A percentile compares a stretch with the other conserved stretches of the same genome.
These are phyloP conservation scores for Idaea straminata DNA, from an alignment of 2,888 invertebrate species.

Conservation along the genomic window DNA sequence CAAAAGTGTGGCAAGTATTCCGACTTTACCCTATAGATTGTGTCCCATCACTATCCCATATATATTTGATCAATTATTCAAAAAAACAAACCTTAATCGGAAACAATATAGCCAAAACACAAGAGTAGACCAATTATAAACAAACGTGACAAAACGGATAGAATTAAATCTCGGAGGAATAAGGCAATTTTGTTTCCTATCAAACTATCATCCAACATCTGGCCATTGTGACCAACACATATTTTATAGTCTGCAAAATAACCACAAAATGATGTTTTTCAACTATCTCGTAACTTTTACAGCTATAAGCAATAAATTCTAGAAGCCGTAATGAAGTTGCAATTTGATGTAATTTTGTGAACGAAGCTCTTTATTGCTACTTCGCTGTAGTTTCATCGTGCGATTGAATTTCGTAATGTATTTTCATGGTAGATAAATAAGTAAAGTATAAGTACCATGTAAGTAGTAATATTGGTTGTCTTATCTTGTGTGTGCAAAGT, in stretches of 20 bases:
- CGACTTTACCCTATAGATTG: no score
- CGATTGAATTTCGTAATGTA: slow-evolving; percentile 9
- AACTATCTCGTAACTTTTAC: slow-evolving; percentile 6
- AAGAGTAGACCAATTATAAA: no score
- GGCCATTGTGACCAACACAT: neutral
- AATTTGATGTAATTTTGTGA: slow-evolving; percentile 17
- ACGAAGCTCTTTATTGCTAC: neutral
- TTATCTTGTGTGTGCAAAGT: neutral
- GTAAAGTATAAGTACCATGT: neutral
- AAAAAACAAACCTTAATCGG: no score
- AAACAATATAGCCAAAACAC: no score
- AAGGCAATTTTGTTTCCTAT: no score
- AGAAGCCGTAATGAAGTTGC: slow-evolving; percentile 14
- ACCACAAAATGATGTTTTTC: neutral
- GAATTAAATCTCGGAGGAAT: no score
- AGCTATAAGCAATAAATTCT: neutral
- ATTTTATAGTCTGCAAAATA: neutral
- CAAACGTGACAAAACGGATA: no score
- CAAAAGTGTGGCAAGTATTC: no score
- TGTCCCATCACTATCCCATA: no score
- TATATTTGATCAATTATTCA: no score
- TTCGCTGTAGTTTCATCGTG: neutral
- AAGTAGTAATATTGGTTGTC: neutral
- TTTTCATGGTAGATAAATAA: neutral
- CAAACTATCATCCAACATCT: no score